phyloP scores from a whole-genome alignment of 2,797 vertebrate species.

The Anomalospiza imberbis region DNA sequence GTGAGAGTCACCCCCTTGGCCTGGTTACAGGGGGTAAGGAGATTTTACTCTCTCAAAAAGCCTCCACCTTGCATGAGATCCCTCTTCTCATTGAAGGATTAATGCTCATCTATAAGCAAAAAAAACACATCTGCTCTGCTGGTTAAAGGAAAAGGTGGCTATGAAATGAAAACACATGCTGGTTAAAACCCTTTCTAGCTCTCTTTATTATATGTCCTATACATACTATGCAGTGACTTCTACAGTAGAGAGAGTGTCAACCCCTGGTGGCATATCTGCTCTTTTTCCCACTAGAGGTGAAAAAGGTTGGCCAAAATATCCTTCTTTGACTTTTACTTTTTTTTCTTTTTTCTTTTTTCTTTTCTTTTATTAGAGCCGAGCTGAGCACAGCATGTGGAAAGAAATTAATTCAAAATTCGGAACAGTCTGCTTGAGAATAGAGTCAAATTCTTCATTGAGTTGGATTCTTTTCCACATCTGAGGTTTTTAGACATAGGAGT shows the following conservation, averaged over 20 bases:
- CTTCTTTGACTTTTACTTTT: background rate
- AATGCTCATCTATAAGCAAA: background rate
- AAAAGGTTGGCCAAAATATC: background rate
- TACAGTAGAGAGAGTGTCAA: too few species aligned
- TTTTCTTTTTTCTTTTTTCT: background rate
- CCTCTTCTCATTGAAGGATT: background rate
- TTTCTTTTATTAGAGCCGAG: background rate
- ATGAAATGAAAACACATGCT: background rate
- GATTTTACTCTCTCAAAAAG: background rate
- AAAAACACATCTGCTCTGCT: background rate
- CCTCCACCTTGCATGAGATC: background rate
- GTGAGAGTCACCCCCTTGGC: background rate
- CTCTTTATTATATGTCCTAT: background rate
- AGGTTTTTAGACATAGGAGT: background rate
- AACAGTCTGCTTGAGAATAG: background rate
- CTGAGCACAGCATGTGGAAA: background rate
- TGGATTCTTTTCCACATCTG: background rate
- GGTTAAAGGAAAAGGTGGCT: background rate
- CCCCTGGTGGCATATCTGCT: background rate
- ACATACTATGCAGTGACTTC: background rate
- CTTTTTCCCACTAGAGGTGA: fast-evolving
- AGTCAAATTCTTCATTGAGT: background rate
- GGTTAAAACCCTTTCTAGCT: background rate
- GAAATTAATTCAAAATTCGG: background rate
- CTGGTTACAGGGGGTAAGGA: background rate